Evolutionary conservation across 1,140 invertebrate genomes (phyloP).

Genomic region (Conus betulinus): DNA sequence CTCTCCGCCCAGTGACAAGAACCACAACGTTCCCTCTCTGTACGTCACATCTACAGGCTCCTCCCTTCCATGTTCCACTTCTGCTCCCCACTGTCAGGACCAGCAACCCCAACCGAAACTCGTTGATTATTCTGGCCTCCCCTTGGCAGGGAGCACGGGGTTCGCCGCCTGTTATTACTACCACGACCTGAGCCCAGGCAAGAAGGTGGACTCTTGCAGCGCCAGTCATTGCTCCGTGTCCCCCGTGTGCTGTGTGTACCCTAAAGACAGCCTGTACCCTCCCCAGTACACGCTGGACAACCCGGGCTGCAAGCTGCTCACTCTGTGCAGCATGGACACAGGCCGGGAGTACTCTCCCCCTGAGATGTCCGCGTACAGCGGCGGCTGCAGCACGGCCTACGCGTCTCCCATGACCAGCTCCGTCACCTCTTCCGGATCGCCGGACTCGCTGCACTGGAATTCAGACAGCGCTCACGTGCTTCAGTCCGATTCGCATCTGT

Average conservation of each 20-base stretch:
- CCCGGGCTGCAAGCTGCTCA: not conserved
- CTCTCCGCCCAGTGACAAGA: slow-evolving; percentile 13
- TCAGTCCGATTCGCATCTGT: not conserved
- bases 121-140: not conserved
- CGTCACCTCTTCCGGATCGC: not conserved
- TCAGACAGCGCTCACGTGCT: not conserved
- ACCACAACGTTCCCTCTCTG: slow-evolving; percentile 1
- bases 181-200: not conserved
- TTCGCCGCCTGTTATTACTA: not conserved
- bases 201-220: not conserved
- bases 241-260: not conserved
- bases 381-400: not conserved
- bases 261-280: not conserved
- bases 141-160: not conserved
- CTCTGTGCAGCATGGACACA: not conserved
- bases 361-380: not conserved
- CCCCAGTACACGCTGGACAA: not conserved
- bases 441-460: not conserved
- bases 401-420: not conserved
- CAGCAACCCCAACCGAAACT: not conserved
- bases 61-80: not conserved
- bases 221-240: not conserved
- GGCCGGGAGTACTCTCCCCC: slow-evolving; percentile 6
- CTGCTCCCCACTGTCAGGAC: not conserved
- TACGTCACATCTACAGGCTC: not conserved